Base-by-base conservation (phyloP, 2,113 vertebrate species). In the Trachemys scripta region DNA sequence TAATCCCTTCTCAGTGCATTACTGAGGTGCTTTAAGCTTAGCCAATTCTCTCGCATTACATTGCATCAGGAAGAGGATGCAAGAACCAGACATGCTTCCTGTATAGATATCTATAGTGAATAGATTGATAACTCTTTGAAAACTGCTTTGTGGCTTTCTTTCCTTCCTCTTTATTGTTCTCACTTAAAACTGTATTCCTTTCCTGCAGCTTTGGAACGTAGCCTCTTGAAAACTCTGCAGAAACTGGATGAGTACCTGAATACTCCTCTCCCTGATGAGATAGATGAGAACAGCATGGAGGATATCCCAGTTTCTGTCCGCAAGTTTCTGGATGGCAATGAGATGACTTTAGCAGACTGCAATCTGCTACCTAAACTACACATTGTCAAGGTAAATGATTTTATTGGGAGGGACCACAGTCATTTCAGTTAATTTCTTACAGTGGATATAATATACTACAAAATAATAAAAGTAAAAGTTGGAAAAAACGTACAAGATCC, bases 311-410 rank as follows among this genome's bases (percentile, higher is more conserved):
- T 98, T 51, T 99, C 99, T 53, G 98, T 92, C 8, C 99, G 99
- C 87, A 99, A 98, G 90, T 99, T 99, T 97, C 92, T 99, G 98
- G 99, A 99, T 5, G 99, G 99, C 10, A 99, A 99, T 1, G 99
- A 99, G 91, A 99, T 99, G 99, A 99, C 99, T 1, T 81, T 99
- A 93, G 99, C 99, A 0, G 99, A 99, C 97, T 99, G 99, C 93
- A 99, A 99, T 98, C 98, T 99, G 97, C 98, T 99, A 79, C 99
- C 99, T 85, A 99, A 99, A 82, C 98, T 99, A 81, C 99, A 99
- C 97, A 99, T 99, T 69, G 99, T 99, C 92, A 99, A 99, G 99
- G 99, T 99, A 82, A 89, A 91, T 35, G 42, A 9, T 38, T 53
- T 35, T 19, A 11, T 35, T 24, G 31, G 31, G 31, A 14, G 14